phyloP scores from a whole-genome alignment of 2,888 invertebrate species.

The Lochmaea capreae region DNA sequence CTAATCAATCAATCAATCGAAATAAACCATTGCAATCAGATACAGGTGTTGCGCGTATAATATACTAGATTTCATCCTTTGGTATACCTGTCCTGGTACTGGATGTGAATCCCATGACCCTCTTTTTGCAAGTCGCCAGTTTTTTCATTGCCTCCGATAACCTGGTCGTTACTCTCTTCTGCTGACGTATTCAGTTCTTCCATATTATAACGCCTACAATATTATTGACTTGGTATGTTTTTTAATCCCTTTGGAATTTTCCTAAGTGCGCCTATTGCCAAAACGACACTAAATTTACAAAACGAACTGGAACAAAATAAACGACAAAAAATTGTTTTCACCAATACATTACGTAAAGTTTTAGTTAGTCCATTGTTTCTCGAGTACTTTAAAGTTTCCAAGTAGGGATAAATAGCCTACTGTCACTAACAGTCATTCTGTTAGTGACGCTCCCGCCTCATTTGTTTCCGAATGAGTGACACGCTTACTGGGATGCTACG shows the following conservation, averaged over 20 bases:
- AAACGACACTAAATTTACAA: neutral
- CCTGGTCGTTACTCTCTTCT: no score
- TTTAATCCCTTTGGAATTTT: neutral
- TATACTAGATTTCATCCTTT: no score
- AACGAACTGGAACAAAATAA: constrained; percentile 9
- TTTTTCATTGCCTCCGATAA: no score
- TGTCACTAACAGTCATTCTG: constrained; percentile 49
- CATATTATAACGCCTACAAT: no score
- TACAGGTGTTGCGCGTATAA: no score
- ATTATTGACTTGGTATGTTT: neutral
- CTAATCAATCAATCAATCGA: no score
- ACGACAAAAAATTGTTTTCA: constrained; percentile 34
- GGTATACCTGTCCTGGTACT: no score
- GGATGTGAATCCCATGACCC: no score
- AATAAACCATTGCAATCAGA: no score
- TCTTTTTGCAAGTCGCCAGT: no score
- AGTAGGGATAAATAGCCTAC: constrained; percentile 54
- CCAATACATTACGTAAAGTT: constrained; percentile 45
- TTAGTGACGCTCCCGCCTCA: constrained; percentile 50
- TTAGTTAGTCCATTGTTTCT: constrained; percentile 46
- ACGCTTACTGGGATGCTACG: constrained; percentile 37
- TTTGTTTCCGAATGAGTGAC: constrained; percentile 51
- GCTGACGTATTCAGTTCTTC: no score
- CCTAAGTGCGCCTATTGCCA: neutral
- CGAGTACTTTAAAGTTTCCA: constrained; percentile 49